Evolutionary conservation across 2,888 invertebrate species (phyloP).

Genomic region (Eurytoma californica): DNA sequence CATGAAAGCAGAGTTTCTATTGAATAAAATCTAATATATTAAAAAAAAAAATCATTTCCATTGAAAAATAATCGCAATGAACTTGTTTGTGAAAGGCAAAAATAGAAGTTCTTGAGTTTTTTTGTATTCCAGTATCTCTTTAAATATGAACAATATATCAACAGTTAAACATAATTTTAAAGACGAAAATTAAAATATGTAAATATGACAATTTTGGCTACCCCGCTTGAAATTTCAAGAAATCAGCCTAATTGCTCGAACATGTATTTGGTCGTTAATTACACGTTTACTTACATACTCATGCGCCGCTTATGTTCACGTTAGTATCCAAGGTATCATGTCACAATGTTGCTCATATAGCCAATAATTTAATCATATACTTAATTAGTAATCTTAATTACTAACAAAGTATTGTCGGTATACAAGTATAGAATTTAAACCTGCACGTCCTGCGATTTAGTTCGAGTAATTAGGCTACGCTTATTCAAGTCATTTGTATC

Average conservation of each 20-base stretch:
- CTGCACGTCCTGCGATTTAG: neutral
- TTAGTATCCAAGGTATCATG: conserved; percentile 15
- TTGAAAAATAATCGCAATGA: too few relatives aligned
- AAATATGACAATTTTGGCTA: neutral
- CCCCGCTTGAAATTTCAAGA: conserved; percentile 1
- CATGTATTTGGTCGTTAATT: conserved; percentile 37
- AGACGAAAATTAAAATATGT: neutral
- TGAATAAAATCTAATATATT: too few relatives aligned
- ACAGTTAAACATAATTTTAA: neutral
- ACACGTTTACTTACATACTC: conserved; percentile 28
- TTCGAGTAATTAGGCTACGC: conserved; percentile 38
- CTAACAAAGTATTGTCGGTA: conserved; percentile 37
- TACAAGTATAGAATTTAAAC: conserved; percentile 25
- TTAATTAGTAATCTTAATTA: conserved; percentile 51
- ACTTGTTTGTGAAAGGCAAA: too few relatives aligned
- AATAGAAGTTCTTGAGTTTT: too few relatives aligned
- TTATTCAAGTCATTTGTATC: conserved; percentile 24
- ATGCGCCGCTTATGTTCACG: conserved; percentile 23
- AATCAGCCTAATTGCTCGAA: conserved; percentile 40
- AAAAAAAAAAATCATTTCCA: too few relatives aligned
- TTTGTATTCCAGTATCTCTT: too few relatives aligned
- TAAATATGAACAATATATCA: too few relatives aligned
- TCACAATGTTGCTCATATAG: conserved; percentile 14
- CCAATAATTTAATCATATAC: conserved; percentile 38
- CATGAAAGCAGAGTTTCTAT: too few relatives aligned